phyloP scores from a whole-genome alignment of 1,140 invertebrate species.

The Dendroctonus valens region DNA sequence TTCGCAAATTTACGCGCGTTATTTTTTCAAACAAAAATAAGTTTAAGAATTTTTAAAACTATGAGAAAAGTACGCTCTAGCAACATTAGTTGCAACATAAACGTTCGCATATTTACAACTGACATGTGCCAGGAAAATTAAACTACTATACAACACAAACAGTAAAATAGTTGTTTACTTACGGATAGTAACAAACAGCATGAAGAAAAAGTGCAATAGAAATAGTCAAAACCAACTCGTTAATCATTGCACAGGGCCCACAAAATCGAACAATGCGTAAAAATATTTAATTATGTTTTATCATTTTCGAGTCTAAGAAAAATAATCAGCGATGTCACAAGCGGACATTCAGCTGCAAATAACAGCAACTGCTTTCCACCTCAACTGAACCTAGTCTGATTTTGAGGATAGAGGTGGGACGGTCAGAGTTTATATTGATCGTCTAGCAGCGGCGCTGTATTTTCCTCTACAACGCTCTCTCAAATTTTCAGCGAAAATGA shows the following conservation, averaged over 20 bases:
- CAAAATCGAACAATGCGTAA: slow-evolving; percentile 3
- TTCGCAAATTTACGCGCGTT: too few species aligned
- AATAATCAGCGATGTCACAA: slow-evolving; percentile 19
- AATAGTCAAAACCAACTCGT: slow-evolving; percentile 4
- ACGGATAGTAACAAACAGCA: slow-evolving; percentile 18
- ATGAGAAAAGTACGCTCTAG: too few species aligned
- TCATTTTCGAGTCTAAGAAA: slow-evolving; percentile 19
- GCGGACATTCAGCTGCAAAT: slow-evolving; percentile 23
- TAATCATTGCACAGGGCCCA: slow-evolving; percentile 17
- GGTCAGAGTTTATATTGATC: slow-evolving; percentile 24
- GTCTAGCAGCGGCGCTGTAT: slow-evolving; percentile 10
- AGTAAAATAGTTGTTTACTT: slow-evolving; percentile 23
- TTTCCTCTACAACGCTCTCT: slow-evolving; percentile 14
- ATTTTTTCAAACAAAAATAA: too few species aligned
- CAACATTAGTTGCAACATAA: too few species aligned
- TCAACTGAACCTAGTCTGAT: slow-evolving; percentile 24
- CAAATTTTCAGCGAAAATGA: slow-evolving; percentile 26
- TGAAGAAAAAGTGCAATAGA: slow-evolving; percentile 12
- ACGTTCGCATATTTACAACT: too few species aligned
- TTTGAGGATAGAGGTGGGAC: slow-evolving; percentile 26
- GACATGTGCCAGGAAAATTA: too few species aligned
- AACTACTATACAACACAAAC: too few species aligned
- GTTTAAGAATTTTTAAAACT: too few species aligned
- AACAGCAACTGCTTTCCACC: slow-evolving; percentile 20
- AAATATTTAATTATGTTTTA: slow-evolving; percentile 15